Evolutionary conservation across 2,113 vertebrate species (phyloP), one percentile per base, ranked within the genome.

Genomic region (Ammospiza nelsoni): DNA sequence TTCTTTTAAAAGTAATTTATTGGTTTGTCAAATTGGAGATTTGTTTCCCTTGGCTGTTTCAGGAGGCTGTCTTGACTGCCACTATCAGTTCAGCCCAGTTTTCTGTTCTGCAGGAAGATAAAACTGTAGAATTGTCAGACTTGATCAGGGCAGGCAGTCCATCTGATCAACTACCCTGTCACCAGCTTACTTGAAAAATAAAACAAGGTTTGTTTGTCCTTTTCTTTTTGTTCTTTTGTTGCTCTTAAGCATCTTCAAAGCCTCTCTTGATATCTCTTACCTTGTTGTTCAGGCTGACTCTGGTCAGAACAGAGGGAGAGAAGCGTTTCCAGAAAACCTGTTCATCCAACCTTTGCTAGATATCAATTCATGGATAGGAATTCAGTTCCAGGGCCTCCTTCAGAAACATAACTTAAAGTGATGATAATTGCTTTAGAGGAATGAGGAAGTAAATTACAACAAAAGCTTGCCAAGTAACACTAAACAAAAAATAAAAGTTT

Each of bases 61-160:
- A 29, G 41, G 43, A 51, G 35, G 27, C 58, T 86, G 17, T 76
- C 77, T 74, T 59, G 21, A 19, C 76, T 92, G 65, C 48, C 83
- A 55, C 59, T 29, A 35, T 58, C 59, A 29, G 23, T 81, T 84
- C 68, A 80, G 72, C 41, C 19, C 51, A 22, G 24, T 39, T 79
- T 94, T 85, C 49, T 84, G 31, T 54, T 88, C 46, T 69, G 62
- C 35, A 80, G 43, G 72, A 77, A 92, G 67, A 83, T 43, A 90
- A 77, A 94, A 82, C 65, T 48, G 72, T 59, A 86, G 73, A 89
- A 74, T 81, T 92, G 80, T 86, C 94, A 90, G 65, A 78, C 44
- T 81, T 55, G 76, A 85, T 76, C 75, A 85, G 68, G 37, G 29
- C 28, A 71, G 68, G 73, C 68, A 75, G 76, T 78, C 33, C 65